Conservation (phyloP, 2,113 vertebrate species). For the Poecile atricapillus region DNA sequence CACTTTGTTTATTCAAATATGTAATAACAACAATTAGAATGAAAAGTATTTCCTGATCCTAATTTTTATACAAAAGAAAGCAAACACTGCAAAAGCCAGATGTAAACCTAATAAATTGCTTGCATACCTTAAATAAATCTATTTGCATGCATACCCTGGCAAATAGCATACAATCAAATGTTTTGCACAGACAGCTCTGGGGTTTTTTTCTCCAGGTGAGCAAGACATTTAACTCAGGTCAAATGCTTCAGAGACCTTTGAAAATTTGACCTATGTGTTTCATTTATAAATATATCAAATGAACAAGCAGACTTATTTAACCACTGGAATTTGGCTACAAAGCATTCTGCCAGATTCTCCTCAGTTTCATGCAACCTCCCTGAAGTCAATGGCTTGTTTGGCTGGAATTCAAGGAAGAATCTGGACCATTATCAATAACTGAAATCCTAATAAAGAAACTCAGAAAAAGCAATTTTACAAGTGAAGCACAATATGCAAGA, state of each 20-base stretch:
- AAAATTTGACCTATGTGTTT: conserved; percentile 40
- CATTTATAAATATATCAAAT: conserved; percentile 57
- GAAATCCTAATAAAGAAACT: conserved; percentile 34
- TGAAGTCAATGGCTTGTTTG: conserved; percentile 54
- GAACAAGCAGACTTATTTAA: conserved; percentile 53
- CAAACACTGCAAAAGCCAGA: background rate
- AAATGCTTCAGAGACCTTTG: background rate
- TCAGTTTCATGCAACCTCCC: conserved; percentile 39
- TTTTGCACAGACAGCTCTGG: background rate
- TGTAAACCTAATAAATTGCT: background rate
- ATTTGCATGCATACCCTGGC: background rate
- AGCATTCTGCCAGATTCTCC: conserved; percentile 33
- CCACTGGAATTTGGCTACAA: conserved; percentile 53
- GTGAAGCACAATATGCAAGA: background rate
- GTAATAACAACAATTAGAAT: background rate
- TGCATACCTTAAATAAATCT: background rate
- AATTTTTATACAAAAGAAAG: background rate
- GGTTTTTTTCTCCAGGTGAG: background rate
- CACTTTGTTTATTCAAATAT: background rate
- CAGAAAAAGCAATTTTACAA: conserved; percentile 45
- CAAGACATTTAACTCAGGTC: conserved; percentile 14
- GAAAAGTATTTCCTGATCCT: conserved; percentile 7
- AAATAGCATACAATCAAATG: background rate
- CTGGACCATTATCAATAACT: conserved; percentile 50
- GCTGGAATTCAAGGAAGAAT: conserved; percentile 42